A percentile compares a stretch with the other conserved stretches of the same genome.
Conservation (phyloP, 2,113 vertebrate genomes). For the Gopherus evgoodei region DNA sequence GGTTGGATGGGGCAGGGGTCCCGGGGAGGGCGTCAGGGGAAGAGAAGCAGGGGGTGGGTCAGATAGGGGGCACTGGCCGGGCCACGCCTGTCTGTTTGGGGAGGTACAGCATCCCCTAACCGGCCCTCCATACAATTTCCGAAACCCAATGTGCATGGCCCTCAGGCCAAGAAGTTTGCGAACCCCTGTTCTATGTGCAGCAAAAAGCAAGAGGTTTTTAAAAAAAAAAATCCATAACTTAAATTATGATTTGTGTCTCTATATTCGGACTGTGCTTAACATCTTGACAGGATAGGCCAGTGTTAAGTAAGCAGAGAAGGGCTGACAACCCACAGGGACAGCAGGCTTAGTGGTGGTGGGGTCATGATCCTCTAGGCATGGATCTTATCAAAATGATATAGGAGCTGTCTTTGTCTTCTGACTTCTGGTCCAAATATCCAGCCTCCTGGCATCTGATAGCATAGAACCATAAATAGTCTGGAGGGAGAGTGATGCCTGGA, state of each 20-base stretch:
- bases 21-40: no score
- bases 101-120: no score
- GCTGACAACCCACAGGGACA: background rate
- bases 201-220: no score
- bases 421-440: conserved; percentile 64
- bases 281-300: background rate
- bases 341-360: background rate
- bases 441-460: conserved; percentile 59
- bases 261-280: accelerated
- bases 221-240: background rate
- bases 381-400: conserved; percentile 59
- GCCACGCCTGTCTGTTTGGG: no score
- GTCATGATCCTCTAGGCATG: conserved; percentile 44
- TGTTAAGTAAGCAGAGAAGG: conserved; percentile 1
- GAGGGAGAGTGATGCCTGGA: conserved; percentile 68
- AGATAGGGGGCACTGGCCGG: no score
- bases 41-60: no score
- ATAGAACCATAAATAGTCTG: conserved; percentile 70
- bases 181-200: background rate
- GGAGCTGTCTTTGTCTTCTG: conserved; percentile 57
- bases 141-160: no score
- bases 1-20: no score
- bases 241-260: background rate
- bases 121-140: no score
- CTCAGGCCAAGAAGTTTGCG: no score